phyloP scores from a whole-genome alignment of 2,888 invertebrate species.

The Drosophila pegasa region DNA sequence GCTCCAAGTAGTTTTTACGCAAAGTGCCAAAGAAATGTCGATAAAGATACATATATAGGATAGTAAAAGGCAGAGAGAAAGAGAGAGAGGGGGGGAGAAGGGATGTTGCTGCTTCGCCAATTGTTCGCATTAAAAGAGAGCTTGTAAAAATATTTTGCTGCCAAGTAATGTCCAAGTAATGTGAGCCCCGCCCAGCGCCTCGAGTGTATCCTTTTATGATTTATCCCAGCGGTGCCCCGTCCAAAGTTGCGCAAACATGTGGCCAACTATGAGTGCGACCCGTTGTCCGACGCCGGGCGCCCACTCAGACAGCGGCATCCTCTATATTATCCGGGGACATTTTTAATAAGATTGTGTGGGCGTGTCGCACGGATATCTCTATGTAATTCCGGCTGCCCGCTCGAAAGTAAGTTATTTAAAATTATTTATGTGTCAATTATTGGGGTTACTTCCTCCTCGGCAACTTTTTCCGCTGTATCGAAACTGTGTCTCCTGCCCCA shows the following conservation, averaged over 20 bases:
- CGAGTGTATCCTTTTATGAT: constrained; percentile 70
- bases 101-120: constrained; percentile 25
- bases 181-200: constrained; percentile 3
- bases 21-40: constrained; percentile 66
- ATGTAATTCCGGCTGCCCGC: constrained; percentile 14
- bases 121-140: constrained; percentile 56
- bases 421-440: constrained; percentile 77
- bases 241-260: constrained; percentile 68
- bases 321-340: constrained; percentile 64
- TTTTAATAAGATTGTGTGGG: constrained; percentile 75
- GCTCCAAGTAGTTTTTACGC: constrained; percentile 63
- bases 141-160: constrained; percentile 57
- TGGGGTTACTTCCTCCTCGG: constrained; percentile 36
- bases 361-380: constrained; percentile 46
- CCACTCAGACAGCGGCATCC: constrained; percentile 1
- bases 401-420: constrained; percentile 68
- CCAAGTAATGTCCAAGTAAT: constrained; percentile 48
- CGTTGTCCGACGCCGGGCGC: neutral
- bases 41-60: constrained; percentile 36
- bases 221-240: constrained; percentile 73
- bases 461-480: constrained; percentile 26
- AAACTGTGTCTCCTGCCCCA: constrained; percentile 21
- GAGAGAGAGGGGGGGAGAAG: neutral
- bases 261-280: constrained; percentile 43
- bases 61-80: neutral